Evolutionary conservation across 2,888 invertebrate genomes (phyloP).

Genomic region (Apotomis betuletana): DNA sequence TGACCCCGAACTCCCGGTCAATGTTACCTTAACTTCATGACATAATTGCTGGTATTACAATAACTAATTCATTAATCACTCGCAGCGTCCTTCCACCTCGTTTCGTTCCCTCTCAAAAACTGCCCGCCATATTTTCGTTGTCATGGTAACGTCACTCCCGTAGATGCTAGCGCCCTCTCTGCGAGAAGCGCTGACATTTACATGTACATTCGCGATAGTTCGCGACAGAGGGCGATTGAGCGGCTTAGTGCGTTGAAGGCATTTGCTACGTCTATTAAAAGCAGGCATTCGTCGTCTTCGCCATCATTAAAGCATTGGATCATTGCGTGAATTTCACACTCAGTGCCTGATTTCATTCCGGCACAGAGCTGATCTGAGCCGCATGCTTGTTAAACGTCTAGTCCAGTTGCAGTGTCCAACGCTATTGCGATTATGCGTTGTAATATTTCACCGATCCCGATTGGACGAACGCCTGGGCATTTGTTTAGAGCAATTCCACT

Average conservation of each 20-base stretch:
- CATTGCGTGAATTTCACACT: neutral
- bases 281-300: neutral
- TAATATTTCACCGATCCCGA: slow-evolving; percentile 14
- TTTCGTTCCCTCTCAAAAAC: too few relatives aligned
- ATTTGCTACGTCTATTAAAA: slow-evolving; percentile 13
- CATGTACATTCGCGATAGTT: too few relatives aligned
- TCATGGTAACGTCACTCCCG: too few relatives aligned
- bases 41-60: too few relatives aligned
- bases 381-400: slow-evolving; percentile 2
- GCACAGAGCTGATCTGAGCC: slow-evolving; percentile 9
- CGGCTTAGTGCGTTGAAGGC: slow-evolving; percentile 8
- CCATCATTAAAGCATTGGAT: slow-evolving; percentile 8
- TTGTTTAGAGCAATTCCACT: slow-evolving; percentile 6
- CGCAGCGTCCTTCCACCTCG: too few relatives aligned
- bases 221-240: neutral
- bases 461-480: slow-evolving; percentile 10
- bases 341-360: slow-evolving; percentile 8
- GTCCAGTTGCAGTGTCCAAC: slow-evolving; percentile 1
- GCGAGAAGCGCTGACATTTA: too few relatives aligned
- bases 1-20: too few relatives aligned
- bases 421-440: slow-evolving; percentile 17
- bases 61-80: too few relatives aligned
- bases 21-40: too few relatives aligned
- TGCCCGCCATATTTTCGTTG: too few relatives aligned
- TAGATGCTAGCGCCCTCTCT: too few relatives aligned